phyloP scores from a whole-genome alignment of 2,113 vertebrate genomes.

The Nothoprocta perdicaria region DNA sequence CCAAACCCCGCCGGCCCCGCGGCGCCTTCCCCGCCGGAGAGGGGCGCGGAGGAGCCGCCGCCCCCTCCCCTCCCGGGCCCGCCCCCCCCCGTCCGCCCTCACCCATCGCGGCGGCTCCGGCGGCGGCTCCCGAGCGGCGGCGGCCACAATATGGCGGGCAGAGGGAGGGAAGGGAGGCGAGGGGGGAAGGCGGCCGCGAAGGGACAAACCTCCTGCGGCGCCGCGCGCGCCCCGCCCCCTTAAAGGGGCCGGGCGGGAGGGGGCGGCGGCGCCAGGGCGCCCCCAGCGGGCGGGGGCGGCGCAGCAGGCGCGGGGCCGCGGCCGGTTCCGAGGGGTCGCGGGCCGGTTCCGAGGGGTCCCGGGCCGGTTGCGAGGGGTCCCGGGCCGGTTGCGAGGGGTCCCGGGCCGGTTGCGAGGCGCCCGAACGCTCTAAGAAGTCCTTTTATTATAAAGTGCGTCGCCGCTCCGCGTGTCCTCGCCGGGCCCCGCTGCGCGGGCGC shows the following conservation, averaged over 20 bases:
- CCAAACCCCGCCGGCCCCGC: too few species aligned
- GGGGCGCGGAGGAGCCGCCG: too few species aligned
- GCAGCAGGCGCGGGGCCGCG: too few species aligned
- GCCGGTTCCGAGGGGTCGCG: too few species aligned
- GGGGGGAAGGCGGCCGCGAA: background rate
- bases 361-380: too few species aligned
- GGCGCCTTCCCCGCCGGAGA: too few species aligned
- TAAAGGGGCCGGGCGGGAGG: background rate
- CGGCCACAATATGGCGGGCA: conserved; percentile 44
- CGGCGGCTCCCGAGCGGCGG: background rate
- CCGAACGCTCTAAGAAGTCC: background rate
- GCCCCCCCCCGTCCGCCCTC: background rate
- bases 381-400: too few species aligned
- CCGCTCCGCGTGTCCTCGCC: background rate
- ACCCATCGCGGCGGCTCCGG: background rate
- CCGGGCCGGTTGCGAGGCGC: background rate
- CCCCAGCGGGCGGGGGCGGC: background rate
- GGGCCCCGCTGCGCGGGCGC: background rate
- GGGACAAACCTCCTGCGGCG: background rate
- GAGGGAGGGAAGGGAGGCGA: background rate
- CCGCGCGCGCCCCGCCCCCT: background rate
- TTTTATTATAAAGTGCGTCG: conserved; percentile 32
- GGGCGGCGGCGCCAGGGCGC: background rate
- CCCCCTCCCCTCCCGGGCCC: background rate
- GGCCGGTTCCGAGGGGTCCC: too few species aligned